Base-by-base conservation (phyloP, 2,888 invertebrate species). In the Nephrotoma appendiculata region DNA sequence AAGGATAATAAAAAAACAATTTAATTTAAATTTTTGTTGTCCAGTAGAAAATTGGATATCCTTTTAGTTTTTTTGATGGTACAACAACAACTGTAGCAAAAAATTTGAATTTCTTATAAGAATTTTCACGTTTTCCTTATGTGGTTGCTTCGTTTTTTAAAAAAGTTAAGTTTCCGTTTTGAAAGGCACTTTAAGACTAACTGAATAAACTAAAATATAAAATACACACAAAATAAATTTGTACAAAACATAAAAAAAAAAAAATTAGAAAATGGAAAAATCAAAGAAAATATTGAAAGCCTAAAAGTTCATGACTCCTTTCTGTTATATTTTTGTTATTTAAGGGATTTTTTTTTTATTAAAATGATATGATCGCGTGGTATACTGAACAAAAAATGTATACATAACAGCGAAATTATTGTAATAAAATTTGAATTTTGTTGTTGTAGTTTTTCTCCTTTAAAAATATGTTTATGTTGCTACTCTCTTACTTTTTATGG, bases 331-430 rank as follows among this genome's bases (percentile, higher is more conserved):
- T 41, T 84, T 84, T 42, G 84, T 84, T 84, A 42, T 84, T 84
- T 43, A n/a, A 84, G 42, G 84, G 84, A 15, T 84, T 42, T 42
- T 41, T n/a, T n/a, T 42, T 84, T 42, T 84, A 84, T 42, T 41
- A 84, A 41, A 84, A 84, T 43, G 84, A 84, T 84, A 84, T 84
- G 84, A 84, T 84, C 84, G 84, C 84, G 84, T 84, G 84, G 84
- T 84, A 71, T 71, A 71, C n/a, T 31, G 71, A 71, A 71, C 71
- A 71, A 71, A 71, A 71, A n/a, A 31, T 3, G 31, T 71, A 31
- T 71, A 71, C 71, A 71, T 71, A 71, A 71, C 71, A 71, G 71
- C 71, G 71, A 71, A 71, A 71, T 71, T 71, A 71, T 71, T 71
- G 71, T 71, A 71, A 71, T 71, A 71, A 71, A 71, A 71, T 71